Evolutionary conservation across 2,888 invertebrate genomes (phyloP), one percentile per base, ranked within the genome.

Genomic region (Chironomus riparius): DNA sequence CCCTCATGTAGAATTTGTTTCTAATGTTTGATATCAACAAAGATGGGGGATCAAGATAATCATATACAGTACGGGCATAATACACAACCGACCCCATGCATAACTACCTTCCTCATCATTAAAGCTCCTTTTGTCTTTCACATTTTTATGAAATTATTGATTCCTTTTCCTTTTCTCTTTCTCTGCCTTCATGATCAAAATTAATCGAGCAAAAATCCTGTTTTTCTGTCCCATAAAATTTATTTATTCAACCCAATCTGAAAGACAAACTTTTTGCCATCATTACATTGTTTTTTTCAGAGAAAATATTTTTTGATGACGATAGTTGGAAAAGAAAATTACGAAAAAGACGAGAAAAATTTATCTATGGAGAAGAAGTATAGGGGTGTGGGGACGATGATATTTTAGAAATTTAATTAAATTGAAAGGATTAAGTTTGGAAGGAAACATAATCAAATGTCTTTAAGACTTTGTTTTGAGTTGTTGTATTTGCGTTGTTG

Each of bases 181-280:
- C 38, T 38, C 50, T 38, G 38, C 21, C n/a, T 21, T 24, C 13
- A 22, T 13, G 65, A 65, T 65, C 12, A 22, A 65, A 56, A 22
- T 65, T 65, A 65, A 65, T 65, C 24, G 65, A 24, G 65, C 65
- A 65, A 65, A 65, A 65, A 65, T 65, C 65, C 65, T 65, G 22
- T 65, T 65, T 65, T 65, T 65, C 65, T 65, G 65, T 65, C 21
- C 21, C 65, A 65, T 65, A 65, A 65, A 65, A 7, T 65, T 65
- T 65, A 65, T 65, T 65, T 24, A 65, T 65, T 56, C 56, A 56
- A 38, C 38, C 38, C 38, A 38, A 38, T 38, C 38, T 38, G 2
- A 38, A 38, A 38, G 38, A 38, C 38, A 38, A 38, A 38, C 38
- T 56, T 56, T 56, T 56, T 56, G n/a, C 15, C 15, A 15, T 38